These are phyloP conservation scores for Styela plicata DNA, from an alignment of 23 tunicate species.

Conservation along the genomic window DNA sequence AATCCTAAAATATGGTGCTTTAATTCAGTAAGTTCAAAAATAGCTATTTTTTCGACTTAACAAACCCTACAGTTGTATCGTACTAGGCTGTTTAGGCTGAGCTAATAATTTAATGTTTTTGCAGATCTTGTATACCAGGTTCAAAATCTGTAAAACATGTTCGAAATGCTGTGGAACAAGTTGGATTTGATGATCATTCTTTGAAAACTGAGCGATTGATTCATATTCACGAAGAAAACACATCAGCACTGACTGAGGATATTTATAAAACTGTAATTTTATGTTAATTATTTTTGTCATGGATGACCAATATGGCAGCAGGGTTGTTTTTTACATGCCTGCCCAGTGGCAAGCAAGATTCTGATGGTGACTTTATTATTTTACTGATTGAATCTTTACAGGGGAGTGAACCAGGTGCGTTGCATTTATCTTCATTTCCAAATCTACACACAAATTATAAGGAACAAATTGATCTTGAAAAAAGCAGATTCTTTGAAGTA, in stretches of 20 bases:
- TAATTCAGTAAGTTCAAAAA: no score
- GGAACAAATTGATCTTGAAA: constrained; percentile 20
- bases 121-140: constrained; percentile 17
- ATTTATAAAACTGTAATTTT: neutral
- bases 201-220: neutral
- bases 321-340: no score
- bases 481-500: constrained; percentile 11
- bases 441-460: neutral
- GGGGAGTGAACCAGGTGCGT: neutral
- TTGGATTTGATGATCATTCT: neutral
- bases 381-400: no score
- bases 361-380: no score
- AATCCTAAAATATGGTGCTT: no score
- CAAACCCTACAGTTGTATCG: no score
- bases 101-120: no score
- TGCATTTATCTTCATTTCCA: neutral
- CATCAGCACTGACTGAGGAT: neutral
- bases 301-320: no score
- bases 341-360: no score
- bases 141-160: constrained; percentile 8
- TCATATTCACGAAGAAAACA: neutral
- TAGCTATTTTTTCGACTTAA: no score
- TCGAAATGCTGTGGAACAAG: neutral
- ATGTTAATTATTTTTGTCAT: neutral
- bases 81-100: no score